Evolutionary conservation across 2,113 vertebrate species (phyloP).

Genomic region (Grantiella picta): DNA sequence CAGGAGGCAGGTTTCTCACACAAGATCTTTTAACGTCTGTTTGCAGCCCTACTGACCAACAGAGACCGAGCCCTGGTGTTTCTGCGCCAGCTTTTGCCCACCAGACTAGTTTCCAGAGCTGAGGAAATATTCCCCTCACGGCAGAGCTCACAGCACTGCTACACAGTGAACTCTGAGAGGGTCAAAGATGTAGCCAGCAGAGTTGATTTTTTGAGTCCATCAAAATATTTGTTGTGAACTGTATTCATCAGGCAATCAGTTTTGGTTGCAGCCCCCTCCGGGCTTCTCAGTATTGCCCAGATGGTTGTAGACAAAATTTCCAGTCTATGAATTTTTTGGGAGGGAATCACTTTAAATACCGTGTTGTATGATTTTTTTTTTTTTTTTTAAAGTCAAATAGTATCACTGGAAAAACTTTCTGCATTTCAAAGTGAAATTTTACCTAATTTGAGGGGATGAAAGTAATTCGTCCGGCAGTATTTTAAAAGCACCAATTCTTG

Average conservation of each 20-base stretch:
- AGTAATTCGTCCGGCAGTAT: background rate
- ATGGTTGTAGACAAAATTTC: background rate
- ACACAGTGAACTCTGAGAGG: background rate
- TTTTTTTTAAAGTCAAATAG: background rate
- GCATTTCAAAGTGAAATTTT: background rate
- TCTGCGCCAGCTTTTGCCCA: background rate
- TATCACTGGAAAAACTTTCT: background rate
- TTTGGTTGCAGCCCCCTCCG: background rate
- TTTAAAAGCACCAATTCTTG: background rate
- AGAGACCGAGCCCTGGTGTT: background rate
- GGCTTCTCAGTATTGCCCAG: background rate
- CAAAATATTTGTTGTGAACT: background rate
- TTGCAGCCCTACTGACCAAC: background rate
- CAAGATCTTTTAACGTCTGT: background rate
- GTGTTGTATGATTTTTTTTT: background rate
- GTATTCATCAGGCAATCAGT: background rate
- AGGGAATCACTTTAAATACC: background rate
- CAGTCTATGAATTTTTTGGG: background rate
- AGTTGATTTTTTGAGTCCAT: background rate
- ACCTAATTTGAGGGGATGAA: background rate
- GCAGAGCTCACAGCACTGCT: background rate
- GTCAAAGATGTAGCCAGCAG: background rate
- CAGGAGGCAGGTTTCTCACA: background rate
- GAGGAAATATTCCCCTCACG: accelerated
- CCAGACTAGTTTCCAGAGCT: background rate